A percentile compares a stretch with the other conserved stretches of the same genome.
phyloP scores from a whole-genome alignment of 2,888 invertebrate genomes.

The Tiphia femorata region DNA sequence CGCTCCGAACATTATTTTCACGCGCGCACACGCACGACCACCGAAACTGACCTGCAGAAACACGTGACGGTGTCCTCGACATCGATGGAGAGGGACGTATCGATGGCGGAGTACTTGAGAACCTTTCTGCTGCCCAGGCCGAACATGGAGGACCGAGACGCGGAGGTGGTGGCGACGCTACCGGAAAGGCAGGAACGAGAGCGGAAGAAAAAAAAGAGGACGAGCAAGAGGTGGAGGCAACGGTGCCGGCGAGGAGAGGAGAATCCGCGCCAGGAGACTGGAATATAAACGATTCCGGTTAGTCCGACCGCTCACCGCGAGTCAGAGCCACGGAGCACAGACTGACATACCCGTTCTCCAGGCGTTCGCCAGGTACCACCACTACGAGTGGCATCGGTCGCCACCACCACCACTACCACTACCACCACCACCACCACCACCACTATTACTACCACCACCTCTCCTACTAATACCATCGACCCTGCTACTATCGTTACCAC shows the following conservation, averaged over 20 bases:
- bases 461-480: no score
- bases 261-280: neutral
- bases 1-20: no score
- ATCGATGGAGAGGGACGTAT: conserved; percentile 74
- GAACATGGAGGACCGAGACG: conserved; percentile 44
- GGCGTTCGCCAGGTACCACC: conserved; percentile 49
- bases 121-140: conserved; percentile 59
- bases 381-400: no score
- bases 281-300: conserved; percentile 12
- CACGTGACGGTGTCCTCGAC: conserved; percentile 82
- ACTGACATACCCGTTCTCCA: conserved; percentile 49
- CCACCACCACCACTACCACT: no score
- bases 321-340: conserved; percentile 31
- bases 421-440: conserved; percentile 1
- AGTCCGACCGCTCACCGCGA: conserved; percentile 15
- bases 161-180: conserved; percentile 12
- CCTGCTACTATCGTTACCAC: no score
- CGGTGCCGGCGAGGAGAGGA: neutral
- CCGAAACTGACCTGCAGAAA: conserved; percentile 85
- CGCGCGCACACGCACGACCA: conserved; percentile 1
- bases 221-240: neutral
- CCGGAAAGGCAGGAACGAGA: conserved; percentile 8
- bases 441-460: neutral
- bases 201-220: neutral
- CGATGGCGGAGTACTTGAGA: conserved; percentile 65